phyloP scores from a whole-genome alignment of 2,797 vertebrate species.

The Chelon auratus region DNA sequence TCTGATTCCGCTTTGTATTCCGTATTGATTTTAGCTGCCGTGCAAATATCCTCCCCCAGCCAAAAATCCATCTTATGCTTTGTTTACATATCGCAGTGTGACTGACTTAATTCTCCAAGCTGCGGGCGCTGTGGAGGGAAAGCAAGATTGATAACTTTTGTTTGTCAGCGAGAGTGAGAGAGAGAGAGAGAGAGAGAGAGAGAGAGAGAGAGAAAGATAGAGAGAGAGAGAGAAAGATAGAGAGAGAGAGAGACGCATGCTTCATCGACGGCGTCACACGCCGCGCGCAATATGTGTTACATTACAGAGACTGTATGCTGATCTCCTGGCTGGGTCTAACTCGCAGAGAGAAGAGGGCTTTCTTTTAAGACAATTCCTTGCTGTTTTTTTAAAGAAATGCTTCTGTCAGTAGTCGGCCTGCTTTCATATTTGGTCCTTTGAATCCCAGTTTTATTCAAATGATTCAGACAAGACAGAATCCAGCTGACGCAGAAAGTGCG shows the following conservation, averaged over 20 bases:
- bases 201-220: too few species aligned
- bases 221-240: neutral
- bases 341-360: neutral
- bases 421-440: too few species aligned
- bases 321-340: neutral
- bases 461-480: too few species aligned
- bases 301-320: conserved; percentile 5
- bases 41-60: conserved; percentile 41
- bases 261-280: conserved; percentile 8
- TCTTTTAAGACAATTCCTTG: neutral
- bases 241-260: conserved; percentile 14
- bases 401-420: too few species aligned
- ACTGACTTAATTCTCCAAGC: conserved; percentile 50
- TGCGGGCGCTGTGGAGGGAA: conserved; percentile 8
- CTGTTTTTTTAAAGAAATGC: neutral
- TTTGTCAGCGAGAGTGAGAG: conserved; percentile 12
- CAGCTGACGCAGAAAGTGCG: too few species aligned
- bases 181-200: neutral
- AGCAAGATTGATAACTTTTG: conserved; percentile 47
- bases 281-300: neutral
- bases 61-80: conserved; percentile 55
- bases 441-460: too few species aligned
- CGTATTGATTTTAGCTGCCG: conserved; percentile 51
- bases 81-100: conserved; percentile 45
- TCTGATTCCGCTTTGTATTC: conserved; percentile 50